These are phyloP conservation scores for Saccostrea cuccullata DNA, from an alignment of 1,140 invertebrate genomes.

Conservation along the genomic window DNA sequence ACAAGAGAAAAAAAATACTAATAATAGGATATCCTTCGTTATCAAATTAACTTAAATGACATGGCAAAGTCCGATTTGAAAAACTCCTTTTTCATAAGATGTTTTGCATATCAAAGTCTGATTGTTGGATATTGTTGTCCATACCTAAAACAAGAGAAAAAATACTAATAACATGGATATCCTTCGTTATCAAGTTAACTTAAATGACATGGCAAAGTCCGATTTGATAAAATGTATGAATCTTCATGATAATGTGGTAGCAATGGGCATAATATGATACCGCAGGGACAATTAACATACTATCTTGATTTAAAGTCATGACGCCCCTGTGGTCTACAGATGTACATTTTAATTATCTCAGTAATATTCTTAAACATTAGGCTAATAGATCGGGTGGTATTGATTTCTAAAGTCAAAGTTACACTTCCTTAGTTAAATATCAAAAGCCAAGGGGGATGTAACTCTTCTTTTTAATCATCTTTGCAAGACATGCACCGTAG, in stretches of 20 bases:
- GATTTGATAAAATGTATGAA: too few species aligned
- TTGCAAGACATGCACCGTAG: slow-evolving; percentile 1
- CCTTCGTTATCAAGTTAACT: too few species aligned
- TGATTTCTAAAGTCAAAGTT: neutral
- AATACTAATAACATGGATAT: neutral
- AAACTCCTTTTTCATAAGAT: neutral
- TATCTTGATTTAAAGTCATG: too few species aligned
- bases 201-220: neutral
- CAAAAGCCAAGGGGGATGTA: neutral
- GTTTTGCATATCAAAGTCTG: neutral
- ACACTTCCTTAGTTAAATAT: neutral
- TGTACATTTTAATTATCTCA: too few species aligned
- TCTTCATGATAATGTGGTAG: too few species aligned
- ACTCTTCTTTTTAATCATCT: neutral
- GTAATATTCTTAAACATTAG: too few species aligned
- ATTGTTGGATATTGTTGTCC: neutral
- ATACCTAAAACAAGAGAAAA: neutral
- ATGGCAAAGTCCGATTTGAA: too few species aligned
- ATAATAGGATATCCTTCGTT: neutral
- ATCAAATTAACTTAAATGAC: neutral
- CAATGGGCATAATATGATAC: neutral
- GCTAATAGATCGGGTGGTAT: neutral
- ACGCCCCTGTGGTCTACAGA: too few species aligned
- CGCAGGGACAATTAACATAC: neutral
- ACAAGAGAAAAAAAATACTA: neutral